Evolutionary conservation across 2,888 invertebrate species (phyloP).

Genomic region (Sphinx pinastri): DNA sequence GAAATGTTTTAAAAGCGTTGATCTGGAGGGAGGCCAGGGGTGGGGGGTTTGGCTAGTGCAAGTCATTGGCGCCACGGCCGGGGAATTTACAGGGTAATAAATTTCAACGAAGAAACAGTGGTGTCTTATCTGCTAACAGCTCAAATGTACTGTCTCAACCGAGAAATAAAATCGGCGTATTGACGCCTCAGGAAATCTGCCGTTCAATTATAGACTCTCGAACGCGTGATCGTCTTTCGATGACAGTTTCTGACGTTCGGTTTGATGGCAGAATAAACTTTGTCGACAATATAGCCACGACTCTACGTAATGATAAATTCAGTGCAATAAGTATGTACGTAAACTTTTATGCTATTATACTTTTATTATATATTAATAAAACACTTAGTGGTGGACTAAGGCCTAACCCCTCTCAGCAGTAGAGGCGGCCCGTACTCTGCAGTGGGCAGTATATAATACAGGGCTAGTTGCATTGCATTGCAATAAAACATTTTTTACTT

Average conservation of each 20-base stretch:
- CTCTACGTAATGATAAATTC: too few relatives aligned
- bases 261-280: background rate
- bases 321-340: too few relatives aligned
- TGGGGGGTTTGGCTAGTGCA: slow-evolving; percentile 56
- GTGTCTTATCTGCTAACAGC: slow-evolving; percentile 73
- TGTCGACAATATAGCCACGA: background rate
- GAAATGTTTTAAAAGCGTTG: slow-evolving; percentile 70
- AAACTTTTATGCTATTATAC: too few relatives aligned
- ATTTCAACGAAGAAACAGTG: slow-evolving; percentile 67
- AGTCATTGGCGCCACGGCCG: slow-evolving; percentile 67
- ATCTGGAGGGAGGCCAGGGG: slow-evolving; percentile 58
- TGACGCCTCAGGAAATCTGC: slow-evolving; percentile 35
- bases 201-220: slow-evolving; percentile 10
- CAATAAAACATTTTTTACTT: too few relatives aligned
- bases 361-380: too few relatives aligned
- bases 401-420: too few relatives aligned
- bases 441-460: too few relatives aligned
- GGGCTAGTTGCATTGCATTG: too few relatives aligned
- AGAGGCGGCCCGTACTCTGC: too few relatives aligned
- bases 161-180: slow-evolving; percentile 8
- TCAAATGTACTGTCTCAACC: slow-evolving; percentile 56
- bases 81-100: slow-evolving; percentile 76
- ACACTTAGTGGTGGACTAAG: too few relatives aligned
- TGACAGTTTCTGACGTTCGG: background rate
- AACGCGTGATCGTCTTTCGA: background rate